Conservation (phyloP, 2,888 invertebrate species). For the Nezara viridula region DNA sequence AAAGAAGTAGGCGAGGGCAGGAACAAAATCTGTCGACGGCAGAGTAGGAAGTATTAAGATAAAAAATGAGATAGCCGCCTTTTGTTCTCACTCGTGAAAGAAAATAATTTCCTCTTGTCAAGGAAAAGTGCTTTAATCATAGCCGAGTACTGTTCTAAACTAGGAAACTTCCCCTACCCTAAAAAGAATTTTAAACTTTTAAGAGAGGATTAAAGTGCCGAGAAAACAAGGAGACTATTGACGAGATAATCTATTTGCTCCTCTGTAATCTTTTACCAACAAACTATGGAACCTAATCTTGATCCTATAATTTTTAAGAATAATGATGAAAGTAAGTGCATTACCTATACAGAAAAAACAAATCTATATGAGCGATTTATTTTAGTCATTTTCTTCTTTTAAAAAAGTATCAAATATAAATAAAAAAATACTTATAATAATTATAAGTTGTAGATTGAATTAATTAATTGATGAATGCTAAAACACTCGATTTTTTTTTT, state of each 20-base stretch:
- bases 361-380: background rate
- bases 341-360: too few relatives aligned
- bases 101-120: conserved; percentile 38
- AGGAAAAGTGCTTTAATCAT: conserved; percentile 38
- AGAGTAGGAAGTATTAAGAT: conserved; percentile 30
- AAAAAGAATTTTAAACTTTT: conserved; percentile 27
- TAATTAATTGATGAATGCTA: too few relatives aligned
- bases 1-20: conserved; percentile 7
- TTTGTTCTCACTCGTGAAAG: conserved; percentile 33
- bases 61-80: conserved; percentile 40
- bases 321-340: background rate
- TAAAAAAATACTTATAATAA: too few relatives aligned
- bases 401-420: too few relatives aligned
- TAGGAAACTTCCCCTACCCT: background rate
- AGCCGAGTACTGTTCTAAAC: conserved; percentile 20
- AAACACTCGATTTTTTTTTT: too few relatives aligned
- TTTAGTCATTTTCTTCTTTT: background rate
- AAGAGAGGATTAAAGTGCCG: background rate
- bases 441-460: too few relatives aligned
- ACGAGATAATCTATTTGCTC: background rate
- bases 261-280: background rate
- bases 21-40: conserved; percentile 6
- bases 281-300: background rate
- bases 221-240: background rate
- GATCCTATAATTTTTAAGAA: background rate